Conservation (phyloP, 2,797 vertebrate species). For the Amniataba percoides region DNA sequence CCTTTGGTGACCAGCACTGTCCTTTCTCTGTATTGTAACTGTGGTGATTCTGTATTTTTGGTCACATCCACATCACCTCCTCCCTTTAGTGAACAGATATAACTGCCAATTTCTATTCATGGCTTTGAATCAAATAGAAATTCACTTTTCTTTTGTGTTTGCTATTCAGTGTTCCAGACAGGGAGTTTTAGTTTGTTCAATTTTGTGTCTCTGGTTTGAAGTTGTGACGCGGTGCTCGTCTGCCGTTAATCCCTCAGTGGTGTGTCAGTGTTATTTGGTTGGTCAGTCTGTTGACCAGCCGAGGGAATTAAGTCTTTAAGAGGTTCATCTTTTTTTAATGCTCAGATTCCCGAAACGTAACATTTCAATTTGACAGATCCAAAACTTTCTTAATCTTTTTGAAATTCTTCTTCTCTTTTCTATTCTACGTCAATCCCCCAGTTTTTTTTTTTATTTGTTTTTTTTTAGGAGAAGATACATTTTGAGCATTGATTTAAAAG, state of each 20-base stretch:
- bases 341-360: background rate
- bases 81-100: background rate
- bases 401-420: too few relatives aligned
- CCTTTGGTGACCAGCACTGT: background rate
- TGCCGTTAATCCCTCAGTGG: conserved; percentile 18
- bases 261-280: background rate
- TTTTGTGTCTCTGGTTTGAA: conserved; percentile 15
- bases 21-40: background rate
- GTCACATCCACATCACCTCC: background rate
- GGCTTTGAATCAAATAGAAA: conserved; percentile 26
- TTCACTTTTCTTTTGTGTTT: conserved; percentile 10
- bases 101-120: conserved; percentile 6
- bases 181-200: conserved; percentile 10
- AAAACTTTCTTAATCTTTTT: background rate
- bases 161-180: conserved; percentile 2
- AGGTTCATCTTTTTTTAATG: background rate
- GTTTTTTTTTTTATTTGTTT: too few relatives aligned
- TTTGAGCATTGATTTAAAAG: too few relatives aligned
- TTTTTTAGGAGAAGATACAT: too few relatives aligned
- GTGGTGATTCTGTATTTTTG: conserved; percentile 13
- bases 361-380: background rate
- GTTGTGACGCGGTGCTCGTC: background rate
- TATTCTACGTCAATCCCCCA: too few relatives aligned
- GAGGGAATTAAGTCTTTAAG: conserved; percentile 4
- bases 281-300: conserved; percentile 1